These are phyloP conservation scores for Danio albolineatus DNA, from an alignment of 2,797 vertebrate species.

Conservation along the genomic window DNA sequence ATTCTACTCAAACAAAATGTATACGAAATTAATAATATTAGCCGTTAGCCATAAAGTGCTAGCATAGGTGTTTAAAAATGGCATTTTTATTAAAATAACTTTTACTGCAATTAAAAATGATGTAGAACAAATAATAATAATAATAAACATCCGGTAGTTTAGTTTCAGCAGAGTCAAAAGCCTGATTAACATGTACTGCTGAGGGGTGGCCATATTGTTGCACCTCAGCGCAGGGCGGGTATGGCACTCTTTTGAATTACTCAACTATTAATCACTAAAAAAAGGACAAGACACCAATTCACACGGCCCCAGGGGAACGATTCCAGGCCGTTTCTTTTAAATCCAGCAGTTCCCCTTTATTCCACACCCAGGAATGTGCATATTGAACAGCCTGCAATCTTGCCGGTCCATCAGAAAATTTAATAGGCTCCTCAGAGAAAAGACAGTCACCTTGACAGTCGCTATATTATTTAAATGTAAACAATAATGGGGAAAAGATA, in stretches of 20 bases:
- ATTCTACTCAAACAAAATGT: background rate
- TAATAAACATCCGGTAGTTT: background rate
- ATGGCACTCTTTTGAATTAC: slow-evolving; percentile 34
- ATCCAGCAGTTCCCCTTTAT: slow-evolving; percentile 43
- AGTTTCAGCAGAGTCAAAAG: background rate
- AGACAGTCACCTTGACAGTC: slow-evolving; percentile 72
- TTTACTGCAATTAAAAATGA: background rate
- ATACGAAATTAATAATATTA: background rate
- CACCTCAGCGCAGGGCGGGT: slow-evolving; percentile 9
- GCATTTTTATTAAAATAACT: background rate
- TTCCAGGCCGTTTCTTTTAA: slow-evolving; percentile 49
- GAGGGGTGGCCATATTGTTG: background rate
- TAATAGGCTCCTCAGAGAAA: slow-evolving; percentile 77
- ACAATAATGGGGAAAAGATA: slow-evolving; percentile 67
- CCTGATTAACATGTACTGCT: background rate
- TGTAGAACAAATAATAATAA: background rate
- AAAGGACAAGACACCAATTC: slow-evolving; percentile 24
- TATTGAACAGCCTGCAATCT: slow-evolving; percentile 73
- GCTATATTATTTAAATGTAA: slow-evolving; percentile 86
- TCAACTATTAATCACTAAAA: slow-evolving; percentile 33
- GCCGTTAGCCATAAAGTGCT: too few species aligned
- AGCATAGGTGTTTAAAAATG: background rate
- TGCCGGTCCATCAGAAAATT: slow-evolving; percentile 86
- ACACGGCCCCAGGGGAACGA: slow-evolving; percentile 25
- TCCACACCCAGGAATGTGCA: slow-evolving; percentile 36